Percentiles rank a stretch among this genome's conserved stretches.
phyloP scores from a whole-genome alignment of 2,888 invertebrate genomes.

The Hipparchia semele region DNA sequence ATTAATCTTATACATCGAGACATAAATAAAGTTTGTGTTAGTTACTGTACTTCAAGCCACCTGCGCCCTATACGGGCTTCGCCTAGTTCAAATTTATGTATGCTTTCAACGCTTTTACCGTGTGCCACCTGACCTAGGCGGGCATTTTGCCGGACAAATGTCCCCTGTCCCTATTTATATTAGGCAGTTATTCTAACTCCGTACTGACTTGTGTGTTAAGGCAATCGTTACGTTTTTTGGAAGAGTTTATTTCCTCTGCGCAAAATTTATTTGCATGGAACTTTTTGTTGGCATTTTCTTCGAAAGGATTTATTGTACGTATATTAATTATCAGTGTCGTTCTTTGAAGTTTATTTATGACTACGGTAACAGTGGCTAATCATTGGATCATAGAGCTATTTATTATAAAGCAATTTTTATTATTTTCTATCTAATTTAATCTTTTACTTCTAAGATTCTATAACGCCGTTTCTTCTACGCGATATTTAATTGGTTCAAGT shows the following conservation, averaged over 20 bases:
- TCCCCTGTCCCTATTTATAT: slow-evolving; percentile 68
- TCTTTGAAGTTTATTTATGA: slow-evolving; percentile 12
- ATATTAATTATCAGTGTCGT: neutral
- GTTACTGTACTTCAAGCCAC: slow-evolving; percentile 60
- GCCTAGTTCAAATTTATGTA: slow-evolving; percentile 77
- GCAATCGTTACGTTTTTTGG: slow-evolving; percentile 38
- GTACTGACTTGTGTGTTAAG: slow-evolving; percentile 47
- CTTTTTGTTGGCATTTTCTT: slow-evolving; percentile 29
- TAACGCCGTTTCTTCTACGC: too few relatives aligned
- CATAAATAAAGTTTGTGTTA: slow-evolving; percentile 34
- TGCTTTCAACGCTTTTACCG: slow-evolving; percentile 77
- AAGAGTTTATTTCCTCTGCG: slow-evolving; percentile 35
- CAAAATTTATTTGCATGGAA: slow-evolving; percentile 34
- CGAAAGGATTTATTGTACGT: slow-evolving; percentile 18
- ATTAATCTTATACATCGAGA: slow-evolving; percentile 29
- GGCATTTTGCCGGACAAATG: slow-evolving; percentile 74
- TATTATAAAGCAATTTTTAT: neutral
- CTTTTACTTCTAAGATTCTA: too few relatives aligned
- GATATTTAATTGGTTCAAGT: too few relatives aligned
- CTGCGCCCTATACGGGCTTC: slow-evolving; percentile 68
- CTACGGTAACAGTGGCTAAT: neutral
- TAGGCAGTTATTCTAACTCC: slow-evolving; percentile 61
- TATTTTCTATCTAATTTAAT: neutral
- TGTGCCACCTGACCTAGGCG: slow-evolving; percentile 80
- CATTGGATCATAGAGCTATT: neutral